Conservation (phyloP, 2,797 vertebrate genomes). For the Otolemur crassicaudatus region DNA sequence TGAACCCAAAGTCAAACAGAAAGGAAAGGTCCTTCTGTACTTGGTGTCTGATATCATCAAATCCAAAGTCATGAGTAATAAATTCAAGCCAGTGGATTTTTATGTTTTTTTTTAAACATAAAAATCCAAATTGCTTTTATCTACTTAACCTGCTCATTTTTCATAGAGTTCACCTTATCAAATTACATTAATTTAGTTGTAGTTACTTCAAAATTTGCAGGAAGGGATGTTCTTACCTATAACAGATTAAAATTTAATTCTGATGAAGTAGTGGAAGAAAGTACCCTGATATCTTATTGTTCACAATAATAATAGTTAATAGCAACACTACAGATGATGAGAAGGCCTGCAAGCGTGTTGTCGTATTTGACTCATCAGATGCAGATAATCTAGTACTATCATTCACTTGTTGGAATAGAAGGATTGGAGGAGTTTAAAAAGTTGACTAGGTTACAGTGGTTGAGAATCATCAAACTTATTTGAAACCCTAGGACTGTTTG, state of each 20-base stretch:
- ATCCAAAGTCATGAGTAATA: not conserved
- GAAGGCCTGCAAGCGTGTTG: not conserved
- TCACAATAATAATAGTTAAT: not conserved
- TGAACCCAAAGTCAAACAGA: not conserved
- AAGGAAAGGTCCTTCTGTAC: not conserved
- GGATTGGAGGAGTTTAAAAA: not conserved
- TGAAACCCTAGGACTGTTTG: not conserved
- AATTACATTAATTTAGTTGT: not conserved
- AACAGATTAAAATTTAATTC: not conserved
- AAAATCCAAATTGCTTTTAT: not conserved
- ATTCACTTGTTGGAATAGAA: not conserved
- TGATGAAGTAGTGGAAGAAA: not conserved
- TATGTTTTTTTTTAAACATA: too few relatives aligned
- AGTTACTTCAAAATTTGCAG: not conserved
- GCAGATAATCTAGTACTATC: not conserved
- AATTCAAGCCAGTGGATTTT: not conserved
- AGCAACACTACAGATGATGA: not conserved
- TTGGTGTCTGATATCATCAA: not conserved
- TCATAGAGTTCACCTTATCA: not conserved
- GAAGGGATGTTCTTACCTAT: not conserved
- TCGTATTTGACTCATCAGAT: not conserved
- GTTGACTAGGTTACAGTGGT: not conserved
- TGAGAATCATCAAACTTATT: not conserved
- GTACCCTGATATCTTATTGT: not conserved
- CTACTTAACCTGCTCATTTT: not conserved